Evolutionary conservation across 2,797 vertebrate species (phyloP), one percentile per base, ranked within the genome.

Genomic region (Cynodonichthys magdalenae): DNA sequence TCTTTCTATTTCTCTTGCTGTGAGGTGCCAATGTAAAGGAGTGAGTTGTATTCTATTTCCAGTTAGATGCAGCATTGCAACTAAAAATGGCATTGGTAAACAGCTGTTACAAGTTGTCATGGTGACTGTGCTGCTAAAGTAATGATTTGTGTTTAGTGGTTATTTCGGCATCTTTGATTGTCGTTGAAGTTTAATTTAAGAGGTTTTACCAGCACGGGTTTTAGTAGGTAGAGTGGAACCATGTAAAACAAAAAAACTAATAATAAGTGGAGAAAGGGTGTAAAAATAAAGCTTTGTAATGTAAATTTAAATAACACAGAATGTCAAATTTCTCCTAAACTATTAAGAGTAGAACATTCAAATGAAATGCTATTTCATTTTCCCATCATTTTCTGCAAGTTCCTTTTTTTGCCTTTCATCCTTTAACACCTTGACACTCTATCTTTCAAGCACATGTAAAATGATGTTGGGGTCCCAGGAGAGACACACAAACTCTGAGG

Each of bases 291-390:
- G 70, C 72, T 86, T 83, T 85, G 59, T 64, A 58, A 80, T 82
- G 81, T 72, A 89, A 89, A 90, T 90, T 31, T 87, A 84, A 82
- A 82, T 84, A 86, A 84, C 81, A 87, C 66, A 34, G 50, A 80
- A 79, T 86, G 85, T 88, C 84, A 52, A 46, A 45, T 81, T 76
- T 60, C 68, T 72, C 75, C 79, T 87, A 57, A 14, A 85, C 77
- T 86, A 83, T 87, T 88, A 87, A 85, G 75, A 76, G 79, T 80
- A 84, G 67, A 79, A 85, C 71, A 81, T 86, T 81, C 76, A 77
- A 74, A 89, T 87, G 79, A 84, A 88, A 90, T 87, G 84, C 71
- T 59, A 47, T 87, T 90, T 90, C 87, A 89, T 87, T 90, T 24
- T 24, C 87, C 74, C 78, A 90, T 90, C 80, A 87, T 87, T 89